phyloP scores from a whole-genome alignment of 2,113 vertebrate species.

The Crocuta crocuta region DNA sequence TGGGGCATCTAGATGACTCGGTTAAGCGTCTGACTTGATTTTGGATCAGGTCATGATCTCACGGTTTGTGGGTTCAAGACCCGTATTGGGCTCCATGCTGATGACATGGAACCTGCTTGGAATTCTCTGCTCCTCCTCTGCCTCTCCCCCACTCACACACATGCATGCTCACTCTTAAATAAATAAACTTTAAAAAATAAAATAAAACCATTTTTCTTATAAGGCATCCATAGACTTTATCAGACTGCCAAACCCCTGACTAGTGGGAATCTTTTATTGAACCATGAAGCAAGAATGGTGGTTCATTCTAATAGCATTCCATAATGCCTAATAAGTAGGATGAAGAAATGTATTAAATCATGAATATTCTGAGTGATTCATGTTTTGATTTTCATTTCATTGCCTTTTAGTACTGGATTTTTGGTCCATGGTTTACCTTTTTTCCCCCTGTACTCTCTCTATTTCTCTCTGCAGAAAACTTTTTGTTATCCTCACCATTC shows the following conservation, averaged over 20 bases:
- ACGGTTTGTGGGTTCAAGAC: no score
- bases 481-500: not conserved
- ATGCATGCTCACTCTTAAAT: no score
- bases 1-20: no score
- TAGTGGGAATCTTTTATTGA: not conserved
- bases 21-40: no score
- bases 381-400: not conserved
- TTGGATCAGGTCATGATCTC: no score
- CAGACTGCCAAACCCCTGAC: not conserved
- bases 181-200: no score
- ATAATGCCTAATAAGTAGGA: not conserved
- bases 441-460: not conserved
- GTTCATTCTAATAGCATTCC: not conserved
- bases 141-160: no score
- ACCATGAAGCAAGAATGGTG: not conserved
- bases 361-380: not conserved
- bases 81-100: no score
- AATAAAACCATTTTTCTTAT: not conserved
- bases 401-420: not conserved
- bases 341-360: not conserved
- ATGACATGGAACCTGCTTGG: no score
- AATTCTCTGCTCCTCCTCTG: no score
- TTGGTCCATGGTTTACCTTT: not conserved
- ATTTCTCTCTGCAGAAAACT: slow-evolving; percentile 15
- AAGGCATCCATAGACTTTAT: not conserved